These are phyloP conservation scores for Dreissena rostriformis DNA, from an alignment of 1,140 invertebrate species.

Conservation along the genomic window DNA sequence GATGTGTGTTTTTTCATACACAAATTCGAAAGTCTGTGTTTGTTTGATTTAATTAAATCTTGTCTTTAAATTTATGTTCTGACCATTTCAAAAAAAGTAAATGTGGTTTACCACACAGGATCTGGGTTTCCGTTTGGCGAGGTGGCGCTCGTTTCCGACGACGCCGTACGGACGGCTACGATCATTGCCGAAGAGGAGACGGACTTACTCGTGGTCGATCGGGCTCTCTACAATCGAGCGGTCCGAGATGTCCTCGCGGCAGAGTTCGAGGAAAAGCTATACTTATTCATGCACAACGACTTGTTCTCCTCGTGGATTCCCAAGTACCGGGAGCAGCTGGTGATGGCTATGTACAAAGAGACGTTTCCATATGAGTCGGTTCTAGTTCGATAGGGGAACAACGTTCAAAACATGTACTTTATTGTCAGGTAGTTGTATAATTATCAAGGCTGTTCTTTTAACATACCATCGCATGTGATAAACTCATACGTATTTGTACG, in stretches of 20 bases:
- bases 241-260: conserved; percentile 77
- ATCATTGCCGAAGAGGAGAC: conserved; percentile 78
- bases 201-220: conserved; percentile 77
- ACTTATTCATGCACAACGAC: conserved; percentile 74
- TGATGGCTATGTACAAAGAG: conserved; percentile 79
- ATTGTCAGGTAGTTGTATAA: too few species aligned
- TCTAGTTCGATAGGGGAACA: too few species aligned
- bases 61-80: too few species aligned
- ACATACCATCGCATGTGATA: too few species aligned
- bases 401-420: too few species aligned
- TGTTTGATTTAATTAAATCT: too few species aligned
- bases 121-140: conserved; percentile 79
- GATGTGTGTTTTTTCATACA: too few species aligned
- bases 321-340: conserved; percentile 78
- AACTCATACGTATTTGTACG: too few species aligned
- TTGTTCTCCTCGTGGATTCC: conserved; percentile 78
- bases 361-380: conserved; percentile 73
- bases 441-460: too few species aligned
- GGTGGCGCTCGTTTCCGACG: conserved; percentile 77
- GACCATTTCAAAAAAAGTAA: too few species aligned
- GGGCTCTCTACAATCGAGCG: conserved; percentile 78
- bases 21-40: too few species aligned
- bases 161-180: conserved; percentile 76
- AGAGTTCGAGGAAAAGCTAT: conserved; percentile 78
- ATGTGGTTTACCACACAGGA: conserved; percentile 56